Conservation (phyloP, 2,113 vertebrate genomes). For the Rousettus leschenaultii region DNA sequence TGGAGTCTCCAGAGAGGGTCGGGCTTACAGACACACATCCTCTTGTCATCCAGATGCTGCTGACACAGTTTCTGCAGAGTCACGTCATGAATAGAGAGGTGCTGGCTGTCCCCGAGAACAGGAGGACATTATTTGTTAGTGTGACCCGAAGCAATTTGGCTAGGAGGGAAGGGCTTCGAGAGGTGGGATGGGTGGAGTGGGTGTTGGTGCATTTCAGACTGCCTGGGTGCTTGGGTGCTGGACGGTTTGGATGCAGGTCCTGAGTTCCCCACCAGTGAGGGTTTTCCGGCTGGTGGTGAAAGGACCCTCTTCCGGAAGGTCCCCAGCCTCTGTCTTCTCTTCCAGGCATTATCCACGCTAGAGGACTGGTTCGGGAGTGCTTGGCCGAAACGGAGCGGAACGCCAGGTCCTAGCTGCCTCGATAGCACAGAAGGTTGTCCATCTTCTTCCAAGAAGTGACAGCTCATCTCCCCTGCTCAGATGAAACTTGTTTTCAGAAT, state of each 20-base stretch:
- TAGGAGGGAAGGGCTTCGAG: neutral
- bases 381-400: slow-evolving; percentile 98
- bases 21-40: neutral
- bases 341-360: slow-evolving; percentile 96
- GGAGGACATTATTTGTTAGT: neutral
- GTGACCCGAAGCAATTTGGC: neutral
- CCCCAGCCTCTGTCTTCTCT: neutral
- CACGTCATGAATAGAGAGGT: neutral
- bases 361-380: slow-evolving; percentile 97
- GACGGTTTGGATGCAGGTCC: neutral
- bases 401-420: slow-evolving; percentile 90
- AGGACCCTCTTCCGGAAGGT: neutral
- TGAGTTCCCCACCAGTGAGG: neutral
- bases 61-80: neutral
- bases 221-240: accelerated
- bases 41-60: neutral
- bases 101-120: neutral
- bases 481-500: slow-evolving; percentile 69
- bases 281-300: neutral
- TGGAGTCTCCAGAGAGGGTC: neutral
- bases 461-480: slow-evolving; percentile 43
- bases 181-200: too few species aligned
- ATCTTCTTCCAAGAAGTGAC: slow-evolving; percentile 40
- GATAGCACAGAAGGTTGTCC: slow-evolving; percentile 8
- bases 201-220: too few species aligned